These are phyloP conservation scores for Dusona sp. DNA, from an alignment of 2,888 invertebrate genomes.

Conservation along the genomic window DNA sequence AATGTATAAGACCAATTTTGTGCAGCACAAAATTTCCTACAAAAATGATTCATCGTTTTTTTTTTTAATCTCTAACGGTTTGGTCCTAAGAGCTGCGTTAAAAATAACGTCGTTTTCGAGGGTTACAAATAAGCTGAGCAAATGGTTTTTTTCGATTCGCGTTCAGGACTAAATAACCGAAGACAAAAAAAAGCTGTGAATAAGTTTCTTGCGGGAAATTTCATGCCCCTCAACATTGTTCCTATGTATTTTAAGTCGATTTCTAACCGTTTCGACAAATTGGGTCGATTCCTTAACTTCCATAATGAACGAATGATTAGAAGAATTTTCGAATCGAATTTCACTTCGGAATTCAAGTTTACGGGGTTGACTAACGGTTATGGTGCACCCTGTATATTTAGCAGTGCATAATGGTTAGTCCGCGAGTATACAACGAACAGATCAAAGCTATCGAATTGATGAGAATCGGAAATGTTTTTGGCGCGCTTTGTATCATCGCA, in stretches of 20 bases:
- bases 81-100: no score
- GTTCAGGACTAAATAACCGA: not conserved
- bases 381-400: not conserved
- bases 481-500: not conserved
- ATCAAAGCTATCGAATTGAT: conserved; percentile 82
- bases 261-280: no score
- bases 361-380: not conserved
- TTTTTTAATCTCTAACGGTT: no score
- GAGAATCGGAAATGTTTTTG: conserved; percentile 66
- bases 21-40: no score
- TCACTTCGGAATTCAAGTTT: not conserved
- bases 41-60: no score
- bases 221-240: not conserved
- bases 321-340: not conserved
- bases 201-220: not conserved
- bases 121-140: no score
- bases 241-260: no score
- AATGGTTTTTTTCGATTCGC: no score
- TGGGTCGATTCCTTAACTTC: not conserved
- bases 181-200: not conserved
- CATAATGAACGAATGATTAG: not conserved
- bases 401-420: not conserved
- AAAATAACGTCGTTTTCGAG: no score
- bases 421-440: conserved; percentile 73
- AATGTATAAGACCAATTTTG: no score